Percentiles rank a stretch among this genome's conserved stretches.
phyloP scores from a whole-genome alignment of 1,140 invertebrate genomes.

The Lepeophtheirus salmonis region DNA sequence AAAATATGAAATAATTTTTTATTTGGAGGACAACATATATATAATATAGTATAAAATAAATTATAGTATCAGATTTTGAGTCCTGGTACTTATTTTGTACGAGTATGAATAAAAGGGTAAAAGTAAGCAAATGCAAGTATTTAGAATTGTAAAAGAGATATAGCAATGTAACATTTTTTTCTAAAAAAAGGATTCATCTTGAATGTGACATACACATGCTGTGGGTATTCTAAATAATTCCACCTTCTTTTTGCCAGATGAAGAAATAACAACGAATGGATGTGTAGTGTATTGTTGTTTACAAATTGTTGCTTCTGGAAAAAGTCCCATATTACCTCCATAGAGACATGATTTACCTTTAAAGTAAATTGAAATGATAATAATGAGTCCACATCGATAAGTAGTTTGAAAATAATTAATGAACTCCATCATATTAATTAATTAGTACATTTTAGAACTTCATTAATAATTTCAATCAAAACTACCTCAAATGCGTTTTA shows the following conservation, averaged over 20 bases:
- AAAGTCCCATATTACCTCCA: neutral
- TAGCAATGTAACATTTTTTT: too few relatives aligned
- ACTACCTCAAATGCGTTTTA: neutral
- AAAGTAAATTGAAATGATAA: neutral
- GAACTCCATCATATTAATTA: neutral
- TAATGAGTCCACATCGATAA: neutral
- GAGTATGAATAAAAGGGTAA: too few relatives aligned
- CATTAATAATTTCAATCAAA: neutral
- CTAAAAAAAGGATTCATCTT: neutral
- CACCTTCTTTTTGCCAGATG: neutral
- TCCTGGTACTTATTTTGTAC: too few relatives aligned
- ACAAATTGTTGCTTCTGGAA: neutral
- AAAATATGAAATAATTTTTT: too few relatives aligned
- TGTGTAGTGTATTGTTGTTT: neutral
- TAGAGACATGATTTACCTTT: neutral
- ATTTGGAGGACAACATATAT: too few relatives aligned
- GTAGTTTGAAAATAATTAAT: neutral
- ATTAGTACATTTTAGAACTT: neutral
- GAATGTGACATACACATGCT: neutral
- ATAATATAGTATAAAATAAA: too few relatives aligned
- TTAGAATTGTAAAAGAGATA: too few relatives aligned
- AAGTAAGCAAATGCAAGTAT: too few relatives aligned
- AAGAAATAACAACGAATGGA: neutral
- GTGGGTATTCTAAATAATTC: neutral
- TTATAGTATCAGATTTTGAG: too few relatives aligned